phyloP scores from a whole-genome alignment of 2,888 invertebrate species.

The Acanthoscelides obtectus region DNA sequence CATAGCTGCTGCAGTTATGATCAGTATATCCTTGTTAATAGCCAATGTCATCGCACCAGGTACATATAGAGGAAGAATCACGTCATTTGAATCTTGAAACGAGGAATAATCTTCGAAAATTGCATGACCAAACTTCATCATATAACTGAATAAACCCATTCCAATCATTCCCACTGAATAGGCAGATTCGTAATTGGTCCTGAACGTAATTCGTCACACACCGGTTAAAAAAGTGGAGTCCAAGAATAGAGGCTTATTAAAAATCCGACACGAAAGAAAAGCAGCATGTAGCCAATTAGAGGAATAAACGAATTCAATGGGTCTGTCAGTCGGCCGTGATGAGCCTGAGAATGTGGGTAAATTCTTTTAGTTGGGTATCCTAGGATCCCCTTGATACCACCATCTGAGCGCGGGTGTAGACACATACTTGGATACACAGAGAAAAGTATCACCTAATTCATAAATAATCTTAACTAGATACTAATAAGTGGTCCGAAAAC shows the following conservation, averaged over 20 bases:
- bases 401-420: background rate
- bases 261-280: constrained; percentile 26
- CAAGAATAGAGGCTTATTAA: constrained; percentile 29
- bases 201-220: background rate
- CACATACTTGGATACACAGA: background rate
- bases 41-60: too few species aligned
- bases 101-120: too few species aligned
- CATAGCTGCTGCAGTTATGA: too few species aligned
- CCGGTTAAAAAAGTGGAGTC: constrained; percentile 7
- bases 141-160: too few species aligned
- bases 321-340: constrained; percentile 28
- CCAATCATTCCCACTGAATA: background rate
- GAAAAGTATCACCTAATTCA: too few species aligned
- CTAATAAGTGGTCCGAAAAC: too few species aligned
- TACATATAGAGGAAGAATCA: too few species aligned
- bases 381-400: background rate
- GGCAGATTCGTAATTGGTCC: background rate
- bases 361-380: constrained; percentile 11
- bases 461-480: too few species aligned
- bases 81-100: too few species aligned
- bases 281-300: constrained; percentile 33
- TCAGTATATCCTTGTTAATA: too few species aligned
- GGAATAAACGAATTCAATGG: constrained; percentile 30
- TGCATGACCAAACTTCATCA: too few species aligned
- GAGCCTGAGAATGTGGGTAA: constrained; percentile 29